Evolutionary conservation across 2,113 vertebrate genomes (phyloP).

Genomic region (Pyrgilauda ruficollis): DNA sequence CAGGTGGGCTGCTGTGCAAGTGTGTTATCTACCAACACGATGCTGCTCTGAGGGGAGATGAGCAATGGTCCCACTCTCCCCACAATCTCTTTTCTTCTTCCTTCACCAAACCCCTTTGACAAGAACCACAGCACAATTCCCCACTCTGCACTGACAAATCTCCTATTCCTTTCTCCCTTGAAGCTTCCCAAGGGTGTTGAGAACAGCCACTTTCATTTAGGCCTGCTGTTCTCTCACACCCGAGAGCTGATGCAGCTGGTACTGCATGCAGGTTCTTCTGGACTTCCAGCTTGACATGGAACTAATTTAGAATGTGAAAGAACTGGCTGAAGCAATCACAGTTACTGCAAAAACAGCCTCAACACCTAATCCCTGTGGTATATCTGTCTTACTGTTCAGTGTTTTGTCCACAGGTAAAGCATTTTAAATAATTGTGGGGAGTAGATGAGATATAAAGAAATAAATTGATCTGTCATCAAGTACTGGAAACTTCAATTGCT

Average conservation of each 20-base stretch:
- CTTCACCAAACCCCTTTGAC: neutral
- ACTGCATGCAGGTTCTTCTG: neutral
- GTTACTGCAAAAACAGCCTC: neutral
- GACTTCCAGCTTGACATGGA: neutral
- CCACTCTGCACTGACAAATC: neutral
- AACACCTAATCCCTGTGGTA: neutral
- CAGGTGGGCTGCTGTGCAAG: neutral
- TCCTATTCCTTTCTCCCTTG: fast-evolving
- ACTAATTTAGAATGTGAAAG: neutral
- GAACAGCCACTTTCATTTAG: neutral
- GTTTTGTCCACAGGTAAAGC: neutral
- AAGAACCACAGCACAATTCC: neutral
- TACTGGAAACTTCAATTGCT: neutral
- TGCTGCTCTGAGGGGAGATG: neutral
- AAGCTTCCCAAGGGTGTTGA: neutral
- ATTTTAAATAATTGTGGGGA: neutral
- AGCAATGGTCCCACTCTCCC: fast-evolving
- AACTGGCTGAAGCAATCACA: neutral
- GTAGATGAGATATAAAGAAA: neutral
- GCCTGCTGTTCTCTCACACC: neutral
- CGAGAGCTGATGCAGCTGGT: neutral
- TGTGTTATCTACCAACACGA: neutral
- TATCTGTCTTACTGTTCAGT: neutral
- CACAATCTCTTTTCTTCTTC: neutral
- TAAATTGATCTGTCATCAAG: neutral